Conservation (phyloP, 1,140 invertebrate species). For the Caenorhabditis brenneri region DNA sequence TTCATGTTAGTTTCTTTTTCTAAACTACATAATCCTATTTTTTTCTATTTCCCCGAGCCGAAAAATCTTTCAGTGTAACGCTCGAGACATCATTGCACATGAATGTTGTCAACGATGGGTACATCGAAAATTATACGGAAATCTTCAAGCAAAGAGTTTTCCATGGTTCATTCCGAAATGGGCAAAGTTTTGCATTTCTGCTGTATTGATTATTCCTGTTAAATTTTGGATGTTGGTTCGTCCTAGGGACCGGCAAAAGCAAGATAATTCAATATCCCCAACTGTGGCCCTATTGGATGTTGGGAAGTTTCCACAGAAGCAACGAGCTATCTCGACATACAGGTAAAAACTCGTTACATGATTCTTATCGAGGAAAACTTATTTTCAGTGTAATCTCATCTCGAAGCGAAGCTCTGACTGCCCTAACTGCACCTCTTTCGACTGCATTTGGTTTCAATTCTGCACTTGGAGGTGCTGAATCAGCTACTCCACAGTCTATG, state of each 20-base stretch:
- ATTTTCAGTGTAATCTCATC: conserved; percentile 54
- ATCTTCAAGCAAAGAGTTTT: conserved; percentile 55
- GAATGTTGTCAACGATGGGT: conserved; percentile 68
- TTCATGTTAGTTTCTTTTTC: conserved; percentile 54
- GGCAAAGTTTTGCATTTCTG: conserved; percentile 61
- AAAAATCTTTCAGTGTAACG: conserved; percentile 60
- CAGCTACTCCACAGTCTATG: conserved; percentile 49
- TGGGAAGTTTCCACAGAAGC: conserved; percentile 45
- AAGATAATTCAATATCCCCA: conserved; percentile 43
- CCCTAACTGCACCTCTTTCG: conserved; percentile 45
- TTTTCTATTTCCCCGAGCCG: too few species aligned
- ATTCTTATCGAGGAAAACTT: background rate
- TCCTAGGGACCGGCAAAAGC: background rate
- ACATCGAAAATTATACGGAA: conserved; percentile 63
- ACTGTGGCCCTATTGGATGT: conserved; percentile 61
- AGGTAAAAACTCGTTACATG: conserved; percentile 4
- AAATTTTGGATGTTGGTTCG: conserved; percentile 52
- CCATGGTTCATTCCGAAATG: conserved; percentile 57
- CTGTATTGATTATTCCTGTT: conserved; percentile 45
- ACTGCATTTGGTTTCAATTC: conserved; percentile 5
- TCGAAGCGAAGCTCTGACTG: conserved; percentile 47
- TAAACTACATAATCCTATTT: background rate
- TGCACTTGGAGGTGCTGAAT: conserved; percentile 30
- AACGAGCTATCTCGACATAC: conserved; percentile 47
- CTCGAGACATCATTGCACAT: conserved; percentile 60